A percentile compares a stretch with the other conserved stretches of the same genome.
phyloP scores from a whole-genome alignment of 2,797 vertebrate genomes.

The Dallia pectoralis region DNA sequence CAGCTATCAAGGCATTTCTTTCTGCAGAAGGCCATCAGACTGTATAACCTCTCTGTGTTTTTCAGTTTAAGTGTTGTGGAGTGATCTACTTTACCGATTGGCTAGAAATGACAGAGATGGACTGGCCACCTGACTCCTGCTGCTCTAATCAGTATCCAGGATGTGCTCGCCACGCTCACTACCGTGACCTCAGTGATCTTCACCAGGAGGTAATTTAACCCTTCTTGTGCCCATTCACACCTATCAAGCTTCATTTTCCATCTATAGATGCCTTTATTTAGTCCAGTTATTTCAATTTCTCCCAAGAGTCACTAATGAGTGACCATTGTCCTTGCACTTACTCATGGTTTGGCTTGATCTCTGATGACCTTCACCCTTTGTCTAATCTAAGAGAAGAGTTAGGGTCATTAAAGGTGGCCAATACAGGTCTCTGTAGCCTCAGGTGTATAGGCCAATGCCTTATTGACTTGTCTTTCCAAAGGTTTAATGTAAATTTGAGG shows the following conservation, averaged over 20 bases:
- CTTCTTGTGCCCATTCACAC: neutral
- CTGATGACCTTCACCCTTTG: neutral
- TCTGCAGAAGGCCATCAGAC: neutral
- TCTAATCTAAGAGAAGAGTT: neutral
- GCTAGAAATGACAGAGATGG: conserved; percentile 98
- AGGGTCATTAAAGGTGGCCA: neutral
- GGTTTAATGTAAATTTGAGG: too few species aligned
- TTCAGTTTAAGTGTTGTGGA: conserved; percentile 94
- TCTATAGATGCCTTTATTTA: too few species aligned
- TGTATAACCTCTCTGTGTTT: conserved; percentile 14
- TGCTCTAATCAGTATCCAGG: conserved; percentile 92
- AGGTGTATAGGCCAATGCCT: neutral
- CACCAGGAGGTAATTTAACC: conserved; percentile 86
- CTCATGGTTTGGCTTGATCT: neutral
- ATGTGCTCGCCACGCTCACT: conserved; percentile 89
- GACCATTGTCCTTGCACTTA: neutral
- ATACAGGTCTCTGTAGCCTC: neutral
- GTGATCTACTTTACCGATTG: conserved; percentile 99
- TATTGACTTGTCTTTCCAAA: neutral
- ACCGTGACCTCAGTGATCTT: conserved; percentile 92
- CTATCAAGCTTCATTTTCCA: too few species aligned
- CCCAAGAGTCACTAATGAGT: neutral
- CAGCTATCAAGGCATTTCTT: too few species aligned
- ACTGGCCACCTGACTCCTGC: conserved; percentile 97
- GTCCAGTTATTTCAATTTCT: too few species aligned